Percentiles rank a stretch among this genome's conserved stretches.
Evolutionary conservation across 2,888 invertebrate species (phyloP).

Genomic region (Orthonychiurus folsomi): DNA sequence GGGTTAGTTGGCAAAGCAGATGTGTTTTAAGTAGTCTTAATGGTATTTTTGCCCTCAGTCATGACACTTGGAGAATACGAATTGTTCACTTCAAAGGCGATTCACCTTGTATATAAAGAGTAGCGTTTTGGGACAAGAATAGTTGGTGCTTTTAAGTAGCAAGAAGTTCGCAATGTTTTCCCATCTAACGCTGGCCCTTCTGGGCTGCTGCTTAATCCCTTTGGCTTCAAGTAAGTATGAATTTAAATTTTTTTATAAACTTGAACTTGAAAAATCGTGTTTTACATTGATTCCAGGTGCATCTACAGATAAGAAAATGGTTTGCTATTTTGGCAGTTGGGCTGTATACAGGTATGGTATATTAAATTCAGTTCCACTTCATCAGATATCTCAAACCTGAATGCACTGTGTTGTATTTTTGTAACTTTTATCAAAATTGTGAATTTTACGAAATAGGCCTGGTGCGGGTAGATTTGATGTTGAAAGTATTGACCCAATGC

Average conservation of each 20-base stretch:
- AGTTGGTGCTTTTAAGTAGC: no score
- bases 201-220: no score
- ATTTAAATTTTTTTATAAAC: background rate
- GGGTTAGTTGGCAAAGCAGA: background rate
- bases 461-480: slow-evolving; percentile 59
- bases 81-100: background rate
- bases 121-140: no score
- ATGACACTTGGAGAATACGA: background rate
- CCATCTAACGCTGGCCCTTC: no score
- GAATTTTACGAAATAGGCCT: slow-evolving; percentile 42
- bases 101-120: no score
- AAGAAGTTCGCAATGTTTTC: no score
- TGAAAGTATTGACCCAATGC: slow-evolving; percentile 54
- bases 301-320: slow-evolving; percentile 46
- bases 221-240: no score
- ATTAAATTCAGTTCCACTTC: no score
- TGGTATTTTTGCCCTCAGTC: background rate
- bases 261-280: background rate
- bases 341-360: slow-evolving; percentile 55
- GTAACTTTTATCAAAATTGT: background rate
- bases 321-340: slow-evolving; percentile 73
- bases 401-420: background rate
- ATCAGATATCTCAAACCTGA: no score
- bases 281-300: background rate
- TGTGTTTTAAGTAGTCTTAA: background rate